phyloP scores from a whole-genome alignment of 2,888 invertebrate species.

The Rhamnusium bicolor region DNA sequence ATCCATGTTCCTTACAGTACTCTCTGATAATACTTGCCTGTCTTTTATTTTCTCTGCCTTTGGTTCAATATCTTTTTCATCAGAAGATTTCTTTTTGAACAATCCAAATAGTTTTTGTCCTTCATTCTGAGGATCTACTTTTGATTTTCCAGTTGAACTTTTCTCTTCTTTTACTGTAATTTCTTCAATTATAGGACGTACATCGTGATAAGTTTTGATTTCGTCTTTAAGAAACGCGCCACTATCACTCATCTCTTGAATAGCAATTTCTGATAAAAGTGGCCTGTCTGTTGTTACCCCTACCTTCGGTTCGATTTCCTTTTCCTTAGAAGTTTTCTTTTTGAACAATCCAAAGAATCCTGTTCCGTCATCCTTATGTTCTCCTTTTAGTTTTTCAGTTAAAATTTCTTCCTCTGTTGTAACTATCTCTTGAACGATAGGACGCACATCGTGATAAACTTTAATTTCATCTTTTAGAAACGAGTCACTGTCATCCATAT shows the following conservation, averaged over 20 bases:
- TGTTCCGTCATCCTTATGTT: constrained; percentile 32
- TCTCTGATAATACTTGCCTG: not conserved
- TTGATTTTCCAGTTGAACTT: constrained; percentile 19
- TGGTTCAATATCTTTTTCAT: constrained; percentile 13
- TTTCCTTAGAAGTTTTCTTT: constrained; percentile 43
- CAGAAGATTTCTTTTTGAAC: constrained; percentile 35
- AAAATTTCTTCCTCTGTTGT: not conserved
- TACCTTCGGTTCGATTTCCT: constrained; percentile 29
- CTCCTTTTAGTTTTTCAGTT: not conserved
- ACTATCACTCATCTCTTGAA: constrained; percentile 48
- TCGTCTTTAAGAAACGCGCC: constrained; percentile 55
- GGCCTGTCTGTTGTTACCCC: constrained; percentile 24
- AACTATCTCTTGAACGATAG: constrained; percentile 6
- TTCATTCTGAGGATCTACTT: constrained; percentile 31
- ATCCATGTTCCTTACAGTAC: constrained; percentile 40
- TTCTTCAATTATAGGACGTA: constrained; percentile 32
- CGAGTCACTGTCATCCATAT: constrained; percentile 46
- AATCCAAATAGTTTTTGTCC: constrained; percentile 48
- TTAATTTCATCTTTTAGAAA: constrained; percentile 29
- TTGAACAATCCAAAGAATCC: constrained; percentile 46
- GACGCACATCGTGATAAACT: constrained; percentile 38
- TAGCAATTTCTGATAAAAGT: constrained; percentile 21
- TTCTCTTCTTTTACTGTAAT: not conserved
- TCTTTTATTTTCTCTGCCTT: not conserved
- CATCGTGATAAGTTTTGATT: constrained; percentile 54